Conservation (phyloP, 2,888 invertebrate species). For the Metallyticus violacea region DNA sequence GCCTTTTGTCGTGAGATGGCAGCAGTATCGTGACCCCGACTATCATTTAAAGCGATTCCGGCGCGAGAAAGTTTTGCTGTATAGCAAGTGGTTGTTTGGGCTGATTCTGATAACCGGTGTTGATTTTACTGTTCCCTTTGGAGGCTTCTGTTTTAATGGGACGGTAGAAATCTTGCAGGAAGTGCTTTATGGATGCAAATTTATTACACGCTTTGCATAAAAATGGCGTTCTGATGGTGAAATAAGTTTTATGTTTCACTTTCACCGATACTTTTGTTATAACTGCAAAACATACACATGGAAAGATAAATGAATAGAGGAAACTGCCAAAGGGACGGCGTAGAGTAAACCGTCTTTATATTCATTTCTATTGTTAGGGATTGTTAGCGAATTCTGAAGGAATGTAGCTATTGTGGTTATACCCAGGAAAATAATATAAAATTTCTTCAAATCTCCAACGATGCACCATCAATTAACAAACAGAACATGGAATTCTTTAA, state of each 20-base stretch:
- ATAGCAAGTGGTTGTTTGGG: not conserved
- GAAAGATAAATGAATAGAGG: not conserved
- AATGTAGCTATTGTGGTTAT: too few species aligned
- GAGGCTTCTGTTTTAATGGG: not conserved
- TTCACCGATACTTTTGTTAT: not conserved
- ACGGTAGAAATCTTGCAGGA: not conserved
- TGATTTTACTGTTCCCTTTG: not conserved
- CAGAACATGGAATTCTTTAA: too few species aligned
- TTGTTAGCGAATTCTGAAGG: too few species aligned
- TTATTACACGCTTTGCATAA: not conserved
- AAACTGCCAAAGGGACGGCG: too few species aligned
- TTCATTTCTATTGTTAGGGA: too few species aligned
- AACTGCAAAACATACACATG: too few species aligned
- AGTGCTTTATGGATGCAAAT: not conserved
- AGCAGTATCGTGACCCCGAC: constrained; percentile 6
- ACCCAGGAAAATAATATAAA: too few species aligned
- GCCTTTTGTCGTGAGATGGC: constrained; percentile 5
- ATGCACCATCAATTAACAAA: too few species aligned
- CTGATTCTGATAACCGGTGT: not conserved
- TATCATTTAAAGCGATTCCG: constrained; percentile 5
- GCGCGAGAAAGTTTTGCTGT: not conserved
- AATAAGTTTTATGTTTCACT: not conserved
- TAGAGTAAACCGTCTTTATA: too few species aligned
- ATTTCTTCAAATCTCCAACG: too few species aligned
- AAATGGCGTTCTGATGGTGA: not conserved